These are phyloP conservation scores for Camelus dromedarius DNA, from an alignment of 2,113 vertebrate genomes.

Conservation along the genomic window DNA sequence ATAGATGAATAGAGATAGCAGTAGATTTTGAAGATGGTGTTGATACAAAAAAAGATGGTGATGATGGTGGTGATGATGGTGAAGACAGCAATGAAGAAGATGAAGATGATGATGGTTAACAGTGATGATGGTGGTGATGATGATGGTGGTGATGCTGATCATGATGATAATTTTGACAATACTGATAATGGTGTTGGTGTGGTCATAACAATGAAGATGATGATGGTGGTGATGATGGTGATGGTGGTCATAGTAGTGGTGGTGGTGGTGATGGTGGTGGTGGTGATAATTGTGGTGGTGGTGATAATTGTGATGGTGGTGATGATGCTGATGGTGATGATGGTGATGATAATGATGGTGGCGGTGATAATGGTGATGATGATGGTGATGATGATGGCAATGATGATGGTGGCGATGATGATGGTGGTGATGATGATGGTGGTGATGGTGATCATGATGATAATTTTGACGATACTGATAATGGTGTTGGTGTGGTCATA, in stretches of 20 bases:
- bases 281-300: too few relatives aligned
- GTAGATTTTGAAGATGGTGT: not conserved
- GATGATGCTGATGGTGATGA: too few relatives aligned
- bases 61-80: not conserved
- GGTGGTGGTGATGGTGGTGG: not conserved
- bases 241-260: not conserved
- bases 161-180: fast-evolving
- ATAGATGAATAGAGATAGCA: fast-evolving
- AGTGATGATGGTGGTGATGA: fast-evolving
- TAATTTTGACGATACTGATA: fast-evolving
- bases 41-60: not conserved
- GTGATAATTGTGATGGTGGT: not conserved
- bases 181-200: too few relatives aligned
- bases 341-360: fast-evolving
- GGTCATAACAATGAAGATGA: fast-evolving
- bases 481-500: not conserved
- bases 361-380: fast-evolving
- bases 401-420: not conserved
- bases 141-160: fast-evolving
- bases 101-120: not conserved
- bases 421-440: not conserved
- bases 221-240: fast-evolving
- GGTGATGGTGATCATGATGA: not conserved
- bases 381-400: not conserved
- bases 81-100: too few relatives aligned